Evolutionary conservation across 92 coral and sea anemone species (phyloP), one percentile per base, ranked within the genome.

Genomic region (Desmophyllum pertusum): DNA sequence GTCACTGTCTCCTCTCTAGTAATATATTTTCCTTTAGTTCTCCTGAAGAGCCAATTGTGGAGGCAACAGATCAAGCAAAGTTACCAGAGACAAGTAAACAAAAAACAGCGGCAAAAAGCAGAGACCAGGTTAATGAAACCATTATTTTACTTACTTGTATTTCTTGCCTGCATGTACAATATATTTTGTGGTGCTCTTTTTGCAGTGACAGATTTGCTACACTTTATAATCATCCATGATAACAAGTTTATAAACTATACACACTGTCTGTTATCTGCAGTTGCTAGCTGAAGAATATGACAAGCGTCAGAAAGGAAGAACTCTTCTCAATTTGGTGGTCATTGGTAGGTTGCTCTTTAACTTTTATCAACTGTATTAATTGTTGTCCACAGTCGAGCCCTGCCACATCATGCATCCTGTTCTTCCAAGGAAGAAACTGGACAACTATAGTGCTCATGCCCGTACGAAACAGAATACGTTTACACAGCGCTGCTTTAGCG

Each of bases 251-350:
- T 25, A n/a, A 50, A 45, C 70, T 78, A 10, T 25, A 35, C 33
- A 8, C 36, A 51, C 23, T n/a, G 33, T 62, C 29, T 62, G 7
- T 31, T 7, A 29, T 37, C 48, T 38, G 6, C 62, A 80, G 84
- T 33, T 67, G 39, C 66, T 37, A 41, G 78, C 75, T 72, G 87
- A 88, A 79, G 93, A 92, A 64, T 77, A 84, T n/a, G 85, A 89
- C 75, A 92, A 86, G 57, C 91, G 90, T 0, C 84, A 89, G 52
- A 85, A 89, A 69, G 99, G 97, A 65, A 96, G 94, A 76, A 90
- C 88, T 27, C 90, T 94, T 43, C 96, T 96, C 59, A 96, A 96
- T 74, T 87, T 96, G 70, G 99, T 96, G 70, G 98, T 94, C 1
- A 96, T 94, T 78, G 99, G 99, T 96, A 63, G 71, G 97, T 85